Evolutionary conservation across 2,888 invertebrate genomes (phyloP), one percentile per base, ranked within the genome.

Genomic region (Campoplex nolae): DNA sequence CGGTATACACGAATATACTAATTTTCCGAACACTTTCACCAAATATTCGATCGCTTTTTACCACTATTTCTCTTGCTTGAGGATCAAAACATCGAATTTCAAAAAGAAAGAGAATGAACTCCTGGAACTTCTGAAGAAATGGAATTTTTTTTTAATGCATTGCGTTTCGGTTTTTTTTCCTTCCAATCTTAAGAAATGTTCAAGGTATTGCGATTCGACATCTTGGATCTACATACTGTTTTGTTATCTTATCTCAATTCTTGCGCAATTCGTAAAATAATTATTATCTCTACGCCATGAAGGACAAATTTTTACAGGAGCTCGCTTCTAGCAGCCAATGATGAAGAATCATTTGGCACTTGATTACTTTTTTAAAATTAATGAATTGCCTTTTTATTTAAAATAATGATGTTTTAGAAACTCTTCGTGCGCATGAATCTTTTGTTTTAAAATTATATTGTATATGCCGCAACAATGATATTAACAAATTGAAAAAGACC

Each of bases 211-310:
- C 13, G 6, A 51, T 51, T 51, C 16, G 3, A 51, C 51, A 51
- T 51, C 0, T 51, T 4, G 16, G 16, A 23, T 11, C 0, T 28
- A 8, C 75, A 28, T 45, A 51, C 7, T 68, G 23, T 68, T 11
- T 32, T n/a, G 23, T 28, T 82, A 67, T 82, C 74, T 83, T 62
- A 65, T 78, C 71, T 70, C 13, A 3, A 65, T 65, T 65, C 13
- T 23, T 8, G 2, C 9, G 8, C 42, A 38, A 68, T 58, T 23
- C 23, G 11, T 58, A 9, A 11, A 11, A 28, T 18, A 28, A 58
- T 28, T 28, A 9, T 28, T 58, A 58, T 58, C 23, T 32, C 16
- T 16, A 13, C 70, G 48, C 13, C 58, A 76, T 2, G 23, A 11
- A 75, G 23, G 28, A 45, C 35, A 38, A 83, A 48, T 13, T 35